Base-by-base conservation (phyloP, 2,113 vertebrate genomes). In the Callospermophilus lateralis region DNA sequence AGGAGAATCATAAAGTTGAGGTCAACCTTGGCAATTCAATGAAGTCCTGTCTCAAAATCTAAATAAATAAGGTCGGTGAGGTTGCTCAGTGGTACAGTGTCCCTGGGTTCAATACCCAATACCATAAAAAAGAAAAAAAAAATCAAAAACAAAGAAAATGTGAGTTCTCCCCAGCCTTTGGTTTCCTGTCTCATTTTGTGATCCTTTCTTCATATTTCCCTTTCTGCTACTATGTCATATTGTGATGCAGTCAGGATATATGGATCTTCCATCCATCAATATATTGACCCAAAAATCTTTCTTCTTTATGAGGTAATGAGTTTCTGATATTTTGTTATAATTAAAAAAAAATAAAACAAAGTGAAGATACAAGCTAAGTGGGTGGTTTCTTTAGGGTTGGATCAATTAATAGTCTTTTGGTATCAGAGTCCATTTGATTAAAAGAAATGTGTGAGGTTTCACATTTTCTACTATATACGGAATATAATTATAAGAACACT, bases 171-270 rank as follows among this genome's bases (percentile, higher is more conserved):
- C 26, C 6, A 48, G 6, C 6, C 3, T 30, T 10, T 16, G 61
- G 3, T 2, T 68, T 67, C 48, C 45, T 39, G 4, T 37, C 22
- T 79, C 6, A 68, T 32, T 34, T 10, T 3, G 10, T 8, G 16
- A 37, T 10, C 6, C 16, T 1, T 11, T 51, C n/a, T 22, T 1
- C 13, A 51, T 9, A 1, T 6, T 39, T 34, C 6, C 34, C 15
- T 53, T 67, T 78, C 86, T 89, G 32, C 20, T 45, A 67, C 9
- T 45, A 19, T 13, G 22, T 13, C 3, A 76, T 16, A 1, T n/a
- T 78, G 8, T 53, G 19, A 61, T 3, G 37, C 16, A 39, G 4
- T 24, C 74, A 79, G 3, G 74, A 32, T 34, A 24, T 8, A 53
- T 68, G 61, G 11, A 34, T 1, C 10, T 5, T 53, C 48, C 61